Base-by-base conservation (phyloP, 2,797 vertebrate species). In the Muraenolepis orangiensis region DNA sequence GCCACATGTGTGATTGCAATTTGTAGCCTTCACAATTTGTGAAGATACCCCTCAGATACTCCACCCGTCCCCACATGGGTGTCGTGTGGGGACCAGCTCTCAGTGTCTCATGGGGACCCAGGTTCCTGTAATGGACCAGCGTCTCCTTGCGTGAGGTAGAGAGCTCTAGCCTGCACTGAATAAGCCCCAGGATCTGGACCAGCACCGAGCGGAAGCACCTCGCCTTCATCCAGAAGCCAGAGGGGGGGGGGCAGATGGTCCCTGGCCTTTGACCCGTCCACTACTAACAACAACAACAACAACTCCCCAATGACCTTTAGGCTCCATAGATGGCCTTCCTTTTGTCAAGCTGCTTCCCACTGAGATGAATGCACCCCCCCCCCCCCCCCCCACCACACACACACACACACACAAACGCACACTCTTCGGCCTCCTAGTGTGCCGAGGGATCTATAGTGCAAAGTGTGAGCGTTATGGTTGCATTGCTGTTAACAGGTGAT, bases 81-180 rank as follows among this genome's bases (percentile, higher is more conserved):
- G n/a, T 61, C 20, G 51, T 61, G 20, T 23, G 51, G n/a, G 51
- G n/a, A 23, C 51, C 51, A 26, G n/a, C n/a, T 64, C n/a, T 64
- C n/a, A 26, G 57, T 64, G 57, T 64, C 1, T 64, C 57, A 26
- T 12, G 11, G 5, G 10, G 57, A 64, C n/a, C 51, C 23, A 64
- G 57, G 57, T 23, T 11, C 23, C 57, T 64, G 57, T 64, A 23
- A 64, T 64, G 57, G 88, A 93, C 87, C 93, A 93, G 92, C 91
- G 91, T 93, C 92, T 93, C 91, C 92, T n/a, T 90, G 86, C 87
- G 32, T 92, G 93, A 94, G 93, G 92, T 93, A 93, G 87, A 92
- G 92, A 88, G 91, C 93, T 89, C 90, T 86, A 91, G 88, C 92
- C 87, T 84, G 74, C 87, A 79, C 70, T 14, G 72, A 72, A 82